Base-by-base conservation (phyloP, 2,888 invertebrate genomes). In the Calameuta pallipes region DNA sequence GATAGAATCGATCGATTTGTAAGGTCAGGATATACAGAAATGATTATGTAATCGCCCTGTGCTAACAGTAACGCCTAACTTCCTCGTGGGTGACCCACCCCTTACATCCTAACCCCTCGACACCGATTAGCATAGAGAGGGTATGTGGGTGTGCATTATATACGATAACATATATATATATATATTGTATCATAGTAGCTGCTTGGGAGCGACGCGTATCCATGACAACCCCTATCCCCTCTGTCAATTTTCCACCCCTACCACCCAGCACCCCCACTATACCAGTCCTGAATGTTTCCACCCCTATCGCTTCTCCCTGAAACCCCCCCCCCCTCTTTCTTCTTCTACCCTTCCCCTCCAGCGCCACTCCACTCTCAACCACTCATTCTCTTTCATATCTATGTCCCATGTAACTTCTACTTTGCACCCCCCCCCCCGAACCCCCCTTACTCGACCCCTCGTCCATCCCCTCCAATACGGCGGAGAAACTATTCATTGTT, bases 161-260 rank as follows among this genome's bases (percentile, higher is more conserved):
- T 71, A 23, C 30, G 23, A 56, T 56, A 35, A 37, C 34, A 71
- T 37, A 78, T 1, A 75, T 80, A 84, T 79, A 82, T 83, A 82
- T 83, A 84, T 83, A 83, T 84, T 82, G 83, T 84, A 85, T 86
- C 82, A 78, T 79, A 83, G 83, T 80, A 83, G 78, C 80, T 83
- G 85, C 81, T 84, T 80, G 83, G 82, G 82, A 88, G 87, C 85
- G 86, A 87, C 87, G 86, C 85, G 90, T 90, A 88, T 85, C 90
- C 90, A 90, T 90, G 87, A 89, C 81, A 88, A 90, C 90, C 85
- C 85, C 85, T 23, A 56, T 87, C 86, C 88, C 89, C 86, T 83
- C 86, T 84, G 86, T 85, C 84, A 83, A 86, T 86, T 83, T 82
- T 82, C 80, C 77, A 81, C 78, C 79, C 74, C 81, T 76, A 41